Base-by-base conservation (phyloP, 2,888 invertebrate genomes). In the Drosophila ezoana region DNA sequence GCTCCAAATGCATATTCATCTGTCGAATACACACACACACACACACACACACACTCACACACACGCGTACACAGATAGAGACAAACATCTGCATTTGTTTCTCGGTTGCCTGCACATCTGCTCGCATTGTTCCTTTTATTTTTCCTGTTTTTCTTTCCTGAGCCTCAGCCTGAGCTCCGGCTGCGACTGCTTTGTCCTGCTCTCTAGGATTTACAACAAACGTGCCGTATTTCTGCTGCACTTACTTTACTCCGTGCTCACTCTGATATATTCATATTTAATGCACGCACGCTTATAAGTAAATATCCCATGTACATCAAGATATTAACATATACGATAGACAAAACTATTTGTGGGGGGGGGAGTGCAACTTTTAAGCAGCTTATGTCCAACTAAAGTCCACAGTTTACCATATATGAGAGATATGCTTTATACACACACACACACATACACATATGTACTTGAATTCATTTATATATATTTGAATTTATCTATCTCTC, bases 91-190 rank as follows among this genome's bases (percentile, higher is more conserved):
- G 87, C 88, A 70, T 79, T 65, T 72, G 74, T 66, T 69, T 62
- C 68, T 68, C 63, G 72, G 47, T 66, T 73, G 66, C 66, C 61
- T 66, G 89, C 87, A 86, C 89, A 85, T 85, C 85, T 85, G 85
- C 72, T 89, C 73, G 72, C 68, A 86, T 89, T 85, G 78, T 81
- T 81, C 71, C 58, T 72, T 61, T 35, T 63, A 47, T 48, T 66
- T 68, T 57, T 58, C 35, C 33, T 43, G 51, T 47, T 58, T 78
- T 63, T 33, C 47, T 58, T 62, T 49, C 43, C 45, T 51, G 54
- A 47, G 43, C 59, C 71, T 63, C 40, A 33, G 56, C 43, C 53
- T 49, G 23, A 44, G 67, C 58, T 59, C 28, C 23, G 10, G 41
- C 62, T 38, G 38, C 14, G 38, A 14, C 43, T 14, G 18, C 20